Evolutionary conservation across 2,113 vertebrate genomes (phyloP), one percentile per base, ranked within the genome.

Genomic region (Origma solitaria): DNA sequence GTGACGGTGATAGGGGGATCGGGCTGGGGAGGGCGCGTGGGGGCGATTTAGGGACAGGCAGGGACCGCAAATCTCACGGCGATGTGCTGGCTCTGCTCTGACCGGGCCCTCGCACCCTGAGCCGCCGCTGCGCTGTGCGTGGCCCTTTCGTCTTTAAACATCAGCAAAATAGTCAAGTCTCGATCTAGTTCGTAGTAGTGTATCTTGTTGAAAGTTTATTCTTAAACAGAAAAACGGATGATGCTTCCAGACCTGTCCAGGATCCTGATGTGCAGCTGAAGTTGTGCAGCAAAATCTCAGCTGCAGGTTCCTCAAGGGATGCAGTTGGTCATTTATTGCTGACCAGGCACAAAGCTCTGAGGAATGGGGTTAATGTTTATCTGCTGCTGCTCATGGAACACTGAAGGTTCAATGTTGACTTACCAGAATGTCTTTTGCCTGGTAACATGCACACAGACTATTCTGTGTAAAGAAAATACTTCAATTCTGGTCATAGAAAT

Each of bases 181-280:
- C 1, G 4, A 8, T 5, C 2, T 5, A 2, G 1, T 5, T 7
- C 1, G 1, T 4, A 0, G 24, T 17, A 2, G 17, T 10, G 0
- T 8, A 0, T 3, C 7, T 13, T 11, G 2, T 25, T 11, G 11
- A 6, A 24, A 13, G 4, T 0, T 25, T 0, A 0, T 8, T 47
- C 1, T 11, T 12, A 1, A 6, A 28, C 3, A 6, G 27, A 3
- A 12, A 4, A 9, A 10, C 11, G 4, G 1, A 0, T 17, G 0
- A 4, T 2, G 7, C 4, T 27, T 9, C 9, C 10, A 0, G 20
- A 8, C 10, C 2, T 14, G 6, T 20, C 5, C 6, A 0, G 15
- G 49, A 2, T 10, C 6, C 4, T 4, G 28, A 1, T 16, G 13
- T 15, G 13, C 2, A 33, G 35, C 44, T 37, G 86, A 58, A 20